These are phyloP conservation scores for Ictalurus furcatus DNA, from an alignment of 2,113 vertebrate genomes.

Conservation along the genomic window DNA sequence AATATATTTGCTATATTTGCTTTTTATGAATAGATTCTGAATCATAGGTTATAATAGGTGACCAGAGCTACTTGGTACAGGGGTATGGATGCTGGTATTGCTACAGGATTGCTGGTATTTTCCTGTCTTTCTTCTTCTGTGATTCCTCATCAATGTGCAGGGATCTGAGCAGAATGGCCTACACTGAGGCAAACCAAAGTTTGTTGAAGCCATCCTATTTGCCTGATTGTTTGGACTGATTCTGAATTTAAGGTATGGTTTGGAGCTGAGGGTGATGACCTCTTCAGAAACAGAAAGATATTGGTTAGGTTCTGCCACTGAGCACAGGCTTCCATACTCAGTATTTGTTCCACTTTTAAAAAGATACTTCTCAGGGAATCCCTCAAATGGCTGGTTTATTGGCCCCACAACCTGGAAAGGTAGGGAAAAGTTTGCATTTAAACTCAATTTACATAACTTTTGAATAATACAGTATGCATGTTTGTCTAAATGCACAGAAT, in stretches of 20 bases:
- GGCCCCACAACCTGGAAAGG: neutral
- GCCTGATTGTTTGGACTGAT: neutral
- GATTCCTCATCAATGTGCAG: neutral
- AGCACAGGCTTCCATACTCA: neutral
- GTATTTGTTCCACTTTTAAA: neutral
- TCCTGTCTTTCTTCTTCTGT: neutral
- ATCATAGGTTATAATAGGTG: neutral
- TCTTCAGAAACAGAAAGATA: neutral
- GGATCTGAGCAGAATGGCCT: neutral
- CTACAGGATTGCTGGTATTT: neutral
- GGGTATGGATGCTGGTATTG: neutral
- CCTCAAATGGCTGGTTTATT: too few relatives aligned
- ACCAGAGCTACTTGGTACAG: neutral
- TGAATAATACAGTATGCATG: neutral
- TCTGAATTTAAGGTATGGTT: rapidly evolving
- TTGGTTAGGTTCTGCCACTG: slow-evolving; percentile 11
- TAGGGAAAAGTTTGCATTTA: neutral
- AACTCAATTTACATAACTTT: neutral
- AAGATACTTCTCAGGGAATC: rapidly evolving
- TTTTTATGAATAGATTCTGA: neutral
- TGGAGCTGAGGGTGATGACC: neutral
- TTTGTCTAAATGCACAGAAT: neutral
- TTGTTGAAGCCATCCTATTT: neutral
- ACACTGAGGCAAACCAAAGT: neutral
- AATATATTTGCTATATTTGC: neutral